A percentile compares a stretch with the other conserved stretches of the same genome.
Conservation (phyloP, 2,113 vertebrate genomes). For the Vimba vimba region DNA sequence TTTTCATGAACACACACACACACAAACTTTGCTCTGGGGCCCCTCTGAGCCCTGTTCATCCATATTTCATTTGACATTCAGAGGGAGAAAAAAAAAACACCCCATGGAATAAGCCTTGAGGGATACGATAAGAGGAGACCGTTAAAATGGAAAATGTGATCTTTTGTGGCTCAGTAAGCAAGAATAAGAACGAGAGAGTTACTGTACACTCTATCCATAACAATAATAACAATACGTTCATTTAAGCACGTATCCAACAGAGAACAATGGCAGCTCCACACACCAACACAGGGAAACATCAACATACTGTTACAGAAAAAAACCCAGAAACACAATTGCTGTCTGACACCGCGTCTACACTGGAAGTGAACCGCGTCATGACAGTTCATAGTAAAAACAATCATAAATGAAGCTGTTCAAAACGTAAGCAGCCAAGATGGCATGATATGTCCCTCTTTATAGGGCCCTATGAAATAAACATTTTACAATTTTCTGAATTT, state of each 20-base stretch:
- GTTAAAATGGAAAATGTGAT: conserved; percentile 31
- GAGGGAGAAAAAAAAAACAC: neutral
- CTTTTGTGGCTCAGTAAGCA: neutral
- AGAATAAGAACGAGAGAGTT: neutral
- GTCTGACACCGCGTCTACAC: neutral
- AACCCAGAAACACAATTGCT: neutral
- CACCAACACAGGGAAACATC: neutral
- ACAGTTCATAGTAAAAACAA: neutral
- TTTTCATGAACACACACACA: neutral
- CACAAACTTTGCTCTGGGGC: neutral
- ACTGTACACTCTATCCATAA: neutral
- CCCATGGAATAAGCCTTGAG: conserved; percentile 37
- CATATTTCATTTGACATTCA: conserved; percentile 33
- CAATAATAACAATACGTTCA: neutral
- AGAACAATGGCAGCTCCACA: conserved; percentile 26
- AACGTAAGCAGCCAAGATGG: neutral
- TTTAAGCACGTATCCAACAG: neutral
- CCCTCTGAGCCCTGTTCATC: neutral
- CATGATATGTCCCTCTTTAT: neutral
- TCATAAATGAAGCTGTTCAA: neutral
- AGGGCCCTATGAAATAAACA: no score
- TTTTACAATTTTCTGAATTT: no score
- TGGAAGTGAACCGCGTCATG: neutral
- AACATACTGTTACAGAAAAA: neutral
- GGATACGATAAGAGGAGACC: conserved; percentile 11